A percentile compares a stretch with the other conserved stretches of the same genome.
Evolutionary conservation across 2,113 vertebrate species (phyloP).

Genomic region (Zootoca vivipara): DNA sequence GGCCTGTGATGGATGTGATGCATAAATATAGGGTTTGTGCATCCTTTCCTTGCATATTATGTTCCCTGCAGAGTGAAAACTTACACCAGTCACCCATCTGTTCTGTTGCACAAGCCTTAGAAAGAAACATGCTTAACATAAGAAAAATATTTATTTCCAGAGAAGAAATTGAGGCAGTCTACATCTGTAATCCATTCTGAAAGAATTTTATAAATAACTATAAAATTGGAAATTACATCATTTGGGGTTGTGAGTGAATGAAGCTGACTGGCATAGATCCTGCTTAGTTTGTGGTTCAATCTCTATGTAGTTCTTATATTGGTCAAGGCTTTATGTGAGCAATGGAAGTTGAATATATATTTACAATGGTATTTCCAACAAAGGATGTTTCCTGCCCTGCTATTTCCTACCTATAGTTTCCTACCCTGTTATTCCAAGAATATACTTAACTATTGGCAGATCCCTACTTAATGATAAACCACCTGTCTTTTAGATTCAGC

Average conservation of each 20-base stretch:
- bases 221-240: neutral
- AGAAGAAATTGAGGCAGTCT: conserved; percentile 15
- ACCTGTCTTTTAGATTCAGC: neutral
- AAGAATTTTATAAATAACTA: neutral
- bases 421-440: neutral
- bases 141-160: conserved; percentile 21
- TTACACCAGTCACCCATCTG: neutral
- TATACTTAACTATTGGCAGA: neutral
- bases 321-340: neutral
- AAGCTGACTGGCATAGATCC: neutral
- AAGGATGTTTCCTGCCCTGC: neutral
- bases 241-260: neutral
- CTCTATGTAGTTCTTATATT: neutral
- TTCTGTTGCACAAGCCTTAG: conserved; percentile 22
- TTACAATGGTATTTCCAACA: neutral
- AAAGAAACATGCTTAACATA: conserved; percentile 25
- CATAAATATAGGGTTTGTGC: neutral
- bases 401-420: neutral
- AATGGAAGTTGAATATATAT: neutral
- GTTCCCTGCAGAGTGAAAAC: neutral
- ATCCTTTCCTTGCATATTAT: neutral
- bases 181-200: neutral
- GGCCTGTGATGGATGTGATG: neutral
- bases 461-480: neutral
- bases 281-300: neutral